These are phyloP conservation scores for Engystomops pustulosus DNA, from an alignment of 2,113 vertebrate species.

Conservation along the genomic window DNA sequence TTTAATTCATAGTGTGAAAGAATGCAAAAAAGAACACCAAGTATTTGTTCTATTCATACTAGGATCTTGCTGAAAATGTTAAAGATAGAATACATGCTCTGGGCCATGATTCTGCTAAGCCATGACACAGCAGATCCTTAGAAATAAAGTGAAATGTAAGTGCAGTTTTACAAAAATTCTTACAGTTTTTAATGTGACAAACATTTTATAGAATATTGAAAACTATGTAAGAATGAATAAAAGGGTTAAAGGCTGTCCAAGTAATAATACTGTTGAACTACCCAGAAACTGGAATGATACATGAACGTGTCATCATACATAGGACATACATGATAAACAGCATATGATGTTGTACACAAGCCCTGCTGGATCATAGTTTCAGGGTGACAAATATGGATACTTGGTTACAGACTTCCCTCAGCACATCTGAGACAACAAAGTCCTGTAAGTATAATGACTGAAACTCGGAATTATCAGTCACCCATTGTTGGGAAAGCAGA, in stretches of 20 bases:
- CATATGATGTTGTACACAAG: too few species aligned
- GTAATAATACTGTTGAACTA: too few species aligned
- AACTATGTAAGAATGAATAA: too few species aligned
- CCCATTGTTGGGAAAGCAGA: conserved; percentile 23
- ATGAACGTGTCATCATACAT: too few species aligned
- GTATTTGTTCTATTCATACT: background rate
- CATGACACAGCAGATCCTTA: background rate
- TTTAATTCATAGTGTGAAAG: background rate
- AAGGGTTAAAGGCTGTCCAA: too few species aligned
- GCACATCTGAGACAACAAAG: background rate
- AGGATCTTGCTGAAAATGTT: background rate
- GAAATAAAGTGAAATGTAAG: background rate
- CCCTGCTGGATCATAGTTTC: background rate
- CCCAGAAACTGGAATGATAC: too few species aligned
- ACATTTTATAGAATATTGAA: background rate
- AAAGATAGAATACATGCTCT: conserved; percentile 19
- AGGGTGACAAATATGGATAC: background rate
- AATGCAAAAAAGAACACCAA: background rate
- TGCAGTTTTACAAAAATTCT: background rate
- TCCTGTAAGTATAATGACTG: background rate
- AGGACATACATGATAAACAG: too few species aligned
- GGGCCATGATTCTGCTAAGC: conserved; percentile 59
- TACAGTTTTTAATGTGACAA: background rate
- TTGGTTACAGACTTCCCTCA: too few species aligned
- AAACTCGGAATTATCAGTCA: background rate